Evolutionary conservation across 2,113 vertebrate species (phyloP).

Genomic region (Merops nubicus): DNA sequence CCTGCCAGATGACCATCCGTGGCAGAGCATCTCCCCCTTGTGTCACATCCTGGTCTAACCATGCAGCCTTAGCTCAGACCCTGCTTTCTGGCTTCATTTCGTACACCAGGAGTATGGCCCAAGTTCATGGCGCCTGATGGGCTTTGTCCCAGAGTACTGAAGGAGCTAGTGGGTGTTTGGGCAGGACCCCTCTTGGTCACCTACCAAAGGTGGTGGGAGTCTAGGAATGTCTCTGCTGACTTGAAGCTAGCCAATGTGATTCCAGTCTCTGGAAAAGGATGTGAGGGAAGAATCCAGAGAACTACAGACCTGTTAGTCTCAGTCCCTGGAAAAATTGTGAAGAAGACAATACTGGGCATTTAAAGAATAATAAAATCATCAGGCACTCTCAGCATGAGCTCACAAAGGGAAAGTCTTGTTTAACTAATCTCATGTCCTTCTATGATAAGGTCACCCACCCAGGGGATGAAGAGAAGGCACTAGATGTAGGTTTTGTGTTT

Average conservation of each 20-base stretch:
- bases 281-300: background rate
- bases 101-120: rapidly evolving
- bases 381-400: background rate
- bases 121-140: background rate
- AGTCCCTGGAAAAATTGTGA: background rate
- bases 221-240: background rate
- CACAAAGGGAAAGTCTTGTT: background rate
- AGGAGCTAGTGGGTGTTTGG: background rate
- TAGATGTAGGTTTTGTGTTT: background rate
- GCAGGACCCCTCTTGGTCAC: background rate
- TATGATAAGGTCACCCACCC: rapidly evolving
- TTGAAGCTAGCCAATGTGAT: background rate
- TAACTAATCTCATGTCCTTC: background rate
- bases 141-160: background rate
- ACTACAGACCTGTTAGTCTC: background rate
- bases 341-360: background rate
- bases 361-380: background rate
- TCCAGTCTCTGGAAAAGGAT: background rate
- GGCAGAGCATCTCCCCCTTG: constrained; percentile 7
- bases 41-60: background rate
- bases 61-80: background rate
- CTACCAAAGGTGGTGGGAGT: background rate
- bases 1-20: background rate
- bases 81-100: background rate
- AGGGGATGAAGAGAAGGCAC: background rate